Evolutionary conservation across 2,797 vertebrate species (phyloP).

Genomic region (Cephalopachus bancanus): DNA sequence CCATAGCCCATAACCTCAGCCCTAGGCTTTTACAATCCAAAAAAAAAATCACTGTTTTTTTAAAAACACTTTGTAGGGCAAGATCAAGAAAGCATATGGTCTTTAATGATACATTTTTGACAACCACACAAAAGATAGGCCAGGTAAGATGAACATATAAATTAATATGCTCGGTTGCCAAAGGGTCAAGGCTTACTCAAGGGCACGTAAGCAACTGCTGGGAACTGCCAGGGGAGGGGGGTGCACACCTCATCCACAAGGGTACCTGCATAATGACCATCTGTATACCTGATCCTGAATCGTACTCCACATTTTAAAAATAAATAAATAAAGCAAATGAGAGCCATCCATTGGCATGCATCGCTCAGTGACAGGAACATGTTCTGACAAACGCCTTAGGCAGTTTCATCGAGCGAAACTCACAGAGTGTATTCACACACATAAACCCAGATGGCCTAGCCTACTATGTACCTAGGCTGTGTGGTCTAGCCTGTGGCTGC

Average conservation of each 20-base stretch:
- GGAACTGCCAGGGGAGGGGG: neutral
- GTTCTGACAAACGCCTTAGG: neutral
- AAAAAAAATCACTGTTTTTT: neutral
- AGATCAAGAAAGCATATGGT: neutral
- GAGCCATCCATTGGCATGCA: neutral
- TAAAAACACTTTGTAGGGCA: neutral
- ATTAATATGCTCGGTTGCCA: neutral
- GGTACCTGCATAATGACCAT: too few relatives aligned
- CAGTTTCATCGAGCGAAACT: too few relatives aligned
- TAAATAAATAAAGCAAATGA: neutral
- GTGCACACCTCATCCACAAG: too few relatives aligned
- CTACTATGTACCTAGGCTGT: neutral
- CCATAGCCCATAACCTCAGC: neutral
- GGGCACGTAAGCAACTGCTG: neutral
- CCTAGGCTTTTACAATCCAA: neutral
- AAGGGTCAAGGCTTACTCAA: conserved; percentile 17
- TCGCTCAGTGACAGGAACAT: neutral
- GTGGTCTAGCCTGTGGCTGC: neutral
- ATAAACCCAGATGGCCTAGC: neutral
- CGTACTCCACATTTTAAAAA: too few relatives aligned
- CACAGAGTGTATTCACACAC: neutral
- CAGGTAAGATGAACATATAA: neutral
- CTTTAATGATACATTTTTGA: conserved; percentile 1
- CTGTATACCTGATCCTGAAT: too few relatives aligned
- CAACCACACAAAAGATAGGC: neutral